Base-by-base conservation (phyloP, 2,797 vertebrate species). In the Scarus forsteni region DNA sequence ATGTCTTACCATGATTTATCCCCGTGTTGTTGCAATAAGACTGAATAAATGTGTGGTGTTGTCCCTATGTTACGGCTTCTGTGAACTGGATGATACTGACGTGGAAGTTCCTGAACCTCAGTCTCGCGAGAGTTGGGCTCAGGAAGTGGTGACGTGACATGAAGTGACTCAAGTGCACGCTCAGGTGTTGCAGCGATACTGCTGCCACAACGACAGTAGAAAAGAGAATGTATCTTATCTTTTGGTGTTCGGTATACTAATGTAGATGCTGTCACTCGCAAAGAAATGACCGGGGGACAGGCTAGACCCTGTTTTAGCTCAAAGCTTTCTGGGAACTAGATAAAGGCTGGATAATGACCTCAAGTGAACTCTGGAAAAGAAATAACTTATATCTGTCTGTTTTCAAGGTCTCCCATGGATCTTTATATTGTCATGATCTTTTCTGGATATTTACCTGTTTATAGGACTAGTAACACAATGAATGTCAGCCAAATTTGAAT, bases 71-170 rank as follows among this genome's bases (percentile, higher is more conserved):
- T 68, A 40, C 60, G 66, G 74, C 52, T 82, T 59, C 69, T 60
- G 66, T 61, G 75, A 83, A 77, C 50, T 83, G 71, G 70, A 58
- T 3, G 75, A 60, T 3, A 91, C 90, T 96, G 96, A 99, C 98
- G 98, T 99, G 98, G 98, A 98, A 96, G 94, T 99, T 98, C 97
- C 97, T 93, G 77, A 66, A 81, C 46, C 10, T 0, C 0, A 73
- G 16, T 86, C 62, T 85, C 89, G 93, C 92, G 91, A 57, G 90
- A 89, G 8, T 66, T 85, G 40, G 0, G 35, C 34, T 1, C 16
- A 67, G 54, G 46, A 83, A 89, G 56, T 51, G 88, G 42, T 92
- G 93, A 92, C 92, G 92, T 87, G 40, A 0, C 9, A n/a, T 13
- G 49, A 51, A 14, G 27, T 27, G 2, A 27, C 27, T 27, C 27